Evolutionary conservation across 2,113 vertebrate genomes (phyloP), one percentile per base, ranked within the genome.

Genomic region (Daphoenositta chrysoptera): DNA sequence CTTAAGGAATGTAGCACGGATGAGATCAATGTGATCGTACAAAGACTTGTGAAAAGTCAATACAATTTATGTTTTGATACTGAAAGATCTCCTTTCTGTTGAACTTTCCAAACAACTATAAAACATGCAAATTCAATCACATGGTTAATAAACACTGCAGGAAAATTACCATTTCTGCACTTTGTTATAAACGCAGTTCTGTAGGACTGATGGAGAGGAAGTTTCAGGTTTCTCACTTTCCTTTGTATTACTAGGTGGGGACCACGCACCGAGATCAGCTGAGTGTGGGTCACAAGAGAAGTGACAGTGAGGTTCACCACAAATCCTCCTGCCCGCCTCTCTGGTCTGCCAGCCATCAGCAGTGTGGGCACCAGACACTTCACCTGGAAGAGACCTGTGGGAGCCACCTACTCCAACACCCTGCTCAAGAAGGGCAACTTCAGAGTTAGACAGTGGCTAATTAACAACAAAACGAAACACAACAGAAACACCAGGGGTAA

Each of bases 151-250:
- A 93, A 64, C 2, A 20, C 42, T 44, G 33, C 11, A 63, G 58
- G 27, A 86, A 76, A 91, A 77, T n/a, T 31, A 78, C 27, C 0
- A 0, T 60, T 83, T 57, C 72, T 68, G 30, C 40, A 60, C 13
- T 6, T 85, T 64, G 65, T 81, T 65, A 26, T 51, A 91, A 86
- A 93, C 4, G 6, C 28, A 88, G 2, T 68, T 90, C 79, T 47
- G 19, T 40, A 68, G 57, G 64, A 45, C 57, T 89, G 69, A 63
- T 1, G 1, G 60, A 78, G 83, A 93, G 86, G 90, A 95, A 92
- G 69, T 37, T 71, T 79, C 76, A 84, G 53, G 61, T 96, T 93
- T 95, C 73, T 82, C 86, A 82, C 76, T 96, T 96, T 97, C 37
- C 48, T 84, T 83, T 9, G 2, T 92, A 48, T 68, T 48, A 53